These are phyloP conservation scores for Carabus problematicus DNA, from an alignment of 2,888 invertebrate species.

Conservation along the genomic window DNA sequence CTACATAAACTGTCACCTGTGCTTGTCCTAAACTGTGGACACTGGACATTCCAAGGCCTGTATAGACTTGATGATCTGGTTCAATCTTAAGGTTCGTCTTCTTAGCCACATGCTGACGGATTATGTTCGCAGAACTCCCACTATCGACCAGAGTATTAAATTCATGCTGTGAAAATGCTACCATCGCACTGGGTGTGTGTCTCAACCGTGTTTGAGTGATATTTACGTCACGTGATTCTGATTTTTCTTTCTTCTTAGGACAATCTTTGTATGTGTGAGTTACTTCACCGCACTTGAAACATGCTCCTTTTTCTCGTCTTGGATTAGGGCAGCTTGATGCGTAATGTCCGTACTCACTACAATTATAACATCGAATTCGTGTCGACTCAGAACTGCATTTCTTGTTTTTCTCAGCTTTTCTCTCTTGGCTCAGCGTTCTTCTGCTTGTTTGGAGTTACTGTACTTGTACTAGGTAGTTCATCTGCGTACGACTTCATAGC, in stretches of 20 bases:
- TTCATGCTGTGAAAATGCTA: not conserved
- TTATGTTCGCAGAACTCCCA: slow-evolving; percentile 9
- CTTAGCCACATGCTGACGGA: not conserved
- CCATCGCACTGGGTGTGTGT: slow-evolving; percentile 1
- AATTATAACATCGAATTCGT: slow-evolving; percentile 11
- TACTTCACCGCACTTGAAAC: slow-evolving; percentile 10
- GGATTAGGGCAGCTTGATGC: slow-evolving; percentile 10
- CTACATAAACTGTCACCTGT: too few species aligned
- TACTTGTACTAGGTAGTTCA: too few species aligned
- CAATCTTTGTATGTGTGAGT: slow-evolving; percentile 12
- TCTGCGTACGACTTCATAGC: too few species aligned
- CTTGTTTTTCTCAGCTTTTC: too few species aligned
- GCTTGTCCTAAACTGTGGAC: not conserved
- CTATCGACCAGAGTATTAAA: not conserved
- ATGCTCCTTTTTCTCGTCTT: slow-evolving; percentile 5
- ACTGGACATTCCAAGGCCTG: not conserved
- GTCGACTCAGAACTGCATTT: too few species aligned
- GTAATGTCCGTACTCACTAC: slow-evolving; percentile 12
- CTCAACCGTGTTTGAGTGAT: not conserved
- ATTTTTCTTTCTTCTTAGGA: not conserved
- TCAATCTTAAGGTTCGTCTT: not conserved
- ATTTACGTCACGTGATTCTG: not conserved
- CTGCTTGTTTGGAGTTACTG: too few species aligned
- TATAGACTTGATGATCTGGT: slow-evolving; percentile 6
- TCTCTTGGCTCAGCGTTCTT: too few species aligned